phyloP scores from a whole-genome alignment of 2,797 vertebrate species.

The Fundulus diaphanus region DNA sequence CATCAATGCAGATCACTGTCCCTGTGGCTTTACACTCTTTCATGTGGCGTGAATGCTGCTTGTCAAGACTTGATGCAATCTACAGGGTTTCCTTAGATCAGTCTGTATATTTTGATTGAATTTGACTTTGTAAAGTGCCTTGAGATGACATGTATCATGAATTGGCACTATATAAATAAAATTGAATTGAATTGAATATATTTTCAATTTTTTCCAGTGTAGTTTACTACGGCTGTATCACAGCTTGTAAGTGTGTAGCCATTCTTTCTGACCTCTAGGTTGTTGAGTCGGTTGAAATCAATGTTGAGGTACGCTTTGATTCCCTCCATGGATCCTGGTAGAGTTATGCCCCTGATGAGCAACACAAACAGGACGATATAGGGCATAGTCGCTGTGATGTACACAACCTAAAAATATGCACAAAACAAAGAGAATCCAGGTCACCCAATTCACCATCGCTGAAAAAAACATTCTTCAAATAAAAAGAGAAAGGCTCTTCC shows the following conservation, averaged over 20 bases:
- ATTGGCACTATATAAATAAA: too few species aligned
- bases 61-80: too few species aligned
- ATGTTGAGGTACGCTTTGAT: constrained; percentile 95
- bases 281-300: constrained; percentile 90
- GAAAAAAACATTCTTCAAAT: neutral
- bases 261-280: constrained; percentile 86
- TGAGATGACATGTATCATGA: too few species aligned
- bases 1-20: too few species aligned
- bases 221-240: neutral
- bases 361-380: constrained; percentile 94
- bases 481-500: neutral
- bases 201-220: too few species aligned
- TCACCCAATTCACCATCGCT: neutral
- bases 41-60: too few species aligned
- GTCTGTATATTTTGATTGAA: too few species aligned
- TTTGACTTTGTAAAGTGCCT: too few species aligned
- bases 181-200: too few species aligned
- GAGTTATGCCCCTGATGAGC: constrained; percentile 92
- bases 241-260: neutral
- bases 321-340: constrained; percentile 92
- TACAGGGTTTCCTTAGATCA: too few species aligned
- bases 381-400: constrained; percentile 98
- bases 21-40: too few species aligned
- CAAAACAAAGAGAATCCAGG: neutral
- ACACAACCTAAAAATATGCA: constrained; percentile 88